Conservation (phyloP, 2,797 vertebrate species). For the Poecilia velifera region DNA sequence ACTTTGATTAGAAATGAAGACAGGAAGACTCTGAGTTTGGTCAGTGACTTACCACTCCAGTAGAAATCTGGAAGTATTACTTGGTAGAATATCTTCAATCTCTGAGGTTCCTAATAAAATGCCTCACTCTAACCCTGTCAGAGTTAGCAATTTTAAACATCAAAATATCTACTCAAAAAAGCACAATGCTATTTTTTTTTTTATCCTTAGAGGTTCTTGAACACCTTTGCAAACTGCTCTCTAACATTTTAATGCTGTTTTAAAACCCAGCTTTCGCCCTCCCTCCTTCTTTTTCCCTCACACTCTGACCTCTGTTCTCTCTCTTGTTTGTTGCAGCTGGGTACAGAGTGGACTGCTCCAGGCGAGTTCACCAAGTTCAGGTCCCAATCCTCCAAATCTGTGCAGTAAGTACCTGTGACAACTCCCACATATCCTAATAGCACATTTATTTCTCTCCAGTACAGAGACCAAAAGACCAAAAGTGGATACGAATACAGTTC, state of each 20-base stretch:
- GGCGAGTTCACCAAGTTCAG: conserved; percentile 98
- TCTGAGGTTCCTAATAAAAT: background rate
- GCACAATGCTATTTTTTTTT: background rate
- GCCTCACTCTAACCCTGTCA: background rate
- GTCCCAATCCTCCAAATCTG: conserved; percentile 93
- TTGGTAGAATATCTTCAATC: background rate
- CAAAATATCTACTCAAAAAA: background rate
- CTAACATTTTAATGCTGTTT: conserved; percentile 12
- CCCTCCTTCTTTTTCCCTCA: background rate
- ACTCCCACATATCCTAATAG: conserved; percentile 19
- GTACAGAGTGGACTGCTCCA: conserved; percentile 95
- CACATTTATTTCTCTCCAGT: conserved; percentile 30
- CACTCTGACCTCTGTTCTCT: conserved; percentile 42
- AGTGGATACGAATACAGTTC: conserved; percentile 15
- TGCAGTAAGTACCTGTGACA: conserved; percentile 86
- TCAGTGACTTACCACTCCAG: background rate
- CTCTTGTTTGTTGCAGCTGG: conserved; percentile 84
- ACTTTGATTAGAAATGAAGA: background rate
- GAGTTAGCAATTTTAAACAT: background rate
- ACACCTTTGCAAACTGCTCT: conserved; percentile 9
- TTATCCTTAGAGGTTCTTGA: too few species aligned
- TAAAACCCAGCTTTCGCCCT: background rate
- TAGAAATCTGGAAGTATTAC: background rate
- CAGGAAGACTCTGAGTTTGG: background rate
- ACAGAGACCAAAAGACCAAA: conserved; percentile 14